phyloP scores from a whole-genome alignment of 2,113 vertebrate genomes.

The Tiliqua scincoides region DNA sequence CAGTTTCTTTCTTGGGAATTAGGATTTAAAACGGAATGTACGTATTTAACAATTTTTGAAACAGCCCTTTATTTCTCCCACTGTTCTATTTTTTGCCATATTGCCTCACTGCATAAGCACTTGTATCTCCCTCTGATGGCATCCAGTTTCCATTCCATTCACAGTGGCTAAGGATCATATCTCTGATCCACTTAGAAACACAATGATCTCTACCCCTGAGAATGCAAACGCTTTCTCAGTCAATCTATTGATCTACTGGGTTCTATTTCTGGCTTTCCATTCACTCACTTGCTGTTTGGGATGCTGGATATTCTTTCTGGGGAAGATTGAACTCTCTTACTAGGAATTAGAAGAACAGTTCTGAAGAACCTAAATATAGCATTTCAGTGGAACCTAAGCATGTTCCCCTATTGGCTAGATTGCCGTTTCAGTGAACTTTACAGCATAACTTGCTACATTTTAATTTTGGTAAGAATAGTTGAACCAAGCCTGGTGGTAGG shows the following conservation, averaged over 20 bases:
- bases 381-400: background rate
- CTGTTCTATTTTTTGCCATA: constrained; percentile 78
- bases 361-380: constrained; percentile 69
- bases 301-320: constrained; percentile 72
- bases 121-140: constrained; percentile 77
- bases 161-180: constrained; percentile 84
- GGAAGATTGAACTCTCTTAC: constrained; percentile 66
- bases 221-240: constrained; percentile 86
- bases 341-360: constrained; percentile 59
- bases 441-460: background rate
- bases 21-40: constrained; percentile 55
- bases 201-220: constrained; percentile 90
- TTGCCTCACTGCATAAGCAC: constrained; percentile 82
- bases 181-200: constrained; percentile 90
- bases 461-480: constrained; percentile 1
- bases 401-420: background rate
- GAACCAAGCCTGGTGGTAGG: background rate
- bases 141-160: constrained; percentile 87
- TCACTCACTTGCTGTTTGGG: constrained; percentile 62
- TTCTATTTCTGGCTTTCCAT: constrained; percentile 93
- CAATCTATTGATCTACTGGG: constrained; percentile 86
- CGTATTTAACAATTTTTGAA: constrained; percentile 80
- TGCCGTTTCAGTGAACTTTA: background rate
- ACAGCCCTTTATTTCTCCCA: constrained; percentile 72
- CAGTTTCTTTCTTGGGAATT: background rate